Evolutionary conservation across 2,888 invertebrate genomes (phyloP), one percentile per base, ranked within the genome.

Genomic region (Pachymerium ferrugineum): DNA sequence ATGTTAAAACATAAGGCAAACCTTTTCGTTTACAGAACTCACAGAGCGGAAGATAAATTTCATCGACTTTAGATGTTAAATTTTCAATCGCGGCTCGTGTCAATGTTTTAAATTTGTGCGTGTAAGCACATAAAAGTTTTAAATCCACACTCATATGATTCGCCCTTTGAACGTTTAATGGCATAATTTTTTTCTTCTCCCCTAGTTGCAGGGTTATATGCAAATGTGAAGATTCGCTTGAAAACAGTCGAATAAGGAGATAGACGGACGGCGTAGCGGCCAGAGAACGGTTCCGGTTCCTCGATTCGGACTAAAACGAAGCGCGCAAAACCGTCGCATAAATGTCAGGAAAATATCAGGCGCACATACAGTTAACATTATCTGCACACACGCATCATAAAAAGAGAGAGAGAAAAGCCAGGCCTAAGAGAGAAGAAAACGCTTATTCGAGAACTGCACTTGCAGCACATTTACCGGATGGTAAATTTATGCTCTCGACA

Each of bases 391-490:
- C 47, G 47, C 6, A 54, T 6, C 47, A 54, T 54, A 54, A 54
- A 54, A 54, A 54, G 47, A 47, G 22, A 22, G 2, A 16, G 16
- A 47, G 47, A 47, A n/a, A 19, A 22, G 22, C 10, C 19, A 1
- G 47, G 16, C n/a, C n/a, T n/a, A n/a, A n/a, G n/a, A n/a, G 47
- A 14, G 3, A 16, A 47, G 19, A 47, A 54, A 19, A 19, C 19
- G 47, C 16, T 22, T 54, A 54, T 54, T 19, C 19, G 47, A 54
- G 47, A 54, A 54, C 19, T 54, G 47, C 47, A 19, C 47, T 54
- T 22, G 47, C 47, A 54, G 47, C 47, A 54, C 47, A 54, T 54
- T 54, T 54, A 54, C 6, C 47, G 47, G 47, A 54, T 38, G 38
- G 38, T 16, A 10, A 10, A 38, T 38, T 38, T 38, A 38, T 38